Conservation (phyloP, 2,113 vertebrate species). For the Galeopterus variegatus region DNA sequence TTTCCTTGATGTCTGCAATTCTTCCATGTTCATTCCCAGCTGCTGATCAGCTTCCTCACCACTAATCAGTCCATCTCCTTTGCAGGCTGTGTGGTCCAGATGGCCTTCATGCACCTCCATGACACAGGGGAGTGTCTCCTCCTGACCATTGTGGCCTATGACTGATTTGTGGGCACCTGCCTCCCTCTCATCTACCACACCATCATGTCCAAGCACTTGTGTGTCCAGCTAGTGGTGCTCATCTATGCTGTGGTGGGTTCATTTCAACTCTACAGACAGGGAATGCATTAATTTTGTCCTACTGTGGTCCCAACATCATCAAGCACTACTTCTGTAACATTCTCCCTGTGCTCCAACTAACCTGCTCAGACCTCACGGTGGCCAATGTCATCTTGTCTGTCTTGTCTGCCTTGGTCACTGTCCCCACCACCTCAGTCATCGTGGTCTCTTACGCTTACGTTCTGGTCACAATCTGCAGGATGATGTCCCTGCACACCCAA, state of each 20-base stretch:
- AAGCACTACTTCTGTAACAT: constrained; percentile 57
- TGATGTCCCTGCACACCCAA: neutral
- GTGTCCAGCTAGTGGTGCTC: neutral
- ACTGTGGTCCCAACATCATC: neutral
- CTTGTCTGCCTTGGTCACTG: neutral
- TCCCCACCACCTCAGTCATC: neutral
- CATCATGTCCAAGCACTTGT: constrained; percentile 47
- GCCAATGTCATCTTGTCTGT: constrained; percentile 4
- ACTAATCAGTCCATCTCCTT: constrained; percentile 9
- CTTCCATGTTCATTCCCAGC: constrained; percentile 18
- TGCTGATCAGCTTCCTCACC: constrained; percentile 23
- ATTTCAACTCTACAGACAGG: constrained; percentile 40
- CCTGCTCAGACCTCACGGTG: constrained; percentile 34
- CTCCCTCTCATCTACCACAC: constrained; percentile 53
- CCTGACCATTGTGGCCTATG: constrained; percentile 61
- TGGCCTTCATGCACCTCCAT: constrained; percentile 45
- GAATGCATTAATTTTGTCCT: constrained; percentile 45
- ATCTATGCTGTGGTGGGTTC: neutral
- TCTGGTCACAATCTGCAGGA: neutral
- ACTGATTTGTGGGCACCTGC: constrained; percentile 61
- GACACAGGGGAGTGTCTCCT: constrained; percentile 41
- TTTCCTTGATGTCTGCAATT: constrained; percentile 45
- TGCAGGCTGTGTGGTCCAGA: neutral
- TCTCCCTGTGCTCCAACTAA: constrained; percentile 39
- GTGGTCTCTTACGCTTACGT: neutral